Evolutionary conservation across 2,797 vertebrate species (phyloP), one percentile per base, ranked within the genome.

Genomic region (Chaetophractus vellerosus): DNA sequence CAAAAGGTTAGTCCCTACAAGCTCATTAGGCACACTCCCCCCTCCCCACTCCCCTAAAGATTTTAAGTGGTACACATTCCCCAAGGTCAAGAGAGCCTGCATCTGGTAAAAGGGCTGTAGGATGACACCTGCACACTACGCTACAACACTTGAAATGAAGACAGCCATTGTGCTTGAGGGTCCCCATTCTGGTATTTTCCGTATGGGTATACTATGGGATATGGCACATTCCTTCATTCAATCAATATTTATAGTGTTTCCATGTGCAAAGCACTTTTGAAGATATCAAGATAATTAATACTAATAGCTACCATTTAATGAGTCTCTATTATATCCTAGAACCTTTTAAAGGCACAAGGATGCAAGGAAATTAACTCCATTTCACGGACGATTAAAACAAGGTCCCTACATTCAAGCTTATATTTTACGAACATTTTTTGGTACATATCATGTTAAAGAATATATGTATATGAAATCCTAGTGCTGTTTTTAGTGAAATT

Each of bases 261-360:
- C 18, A 38, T 57, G 28, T 68, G 52, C 79, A 84, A 84, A 92
- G 80, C 79, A 94, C 48, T 95, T 82, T 45, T 57, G 72, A 90
- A 74, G 38, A 31, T 52, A 68, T 41, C 24, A 57, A 87, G 61
- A 61, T 90, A 92, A 76, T 55, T 55, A 66, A 91, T 38, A 81
- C 31, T 68, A 85, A 64, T 6, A 57, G 33, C 24, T 69, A 31
- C 41, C 57, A 90, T 92, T 88, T 71, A 82, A 45, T 81, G 63
- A 88, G 63, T 84, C 61, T 59, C 66, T 88, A 16, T 74, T 72
- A 57, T 66, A 74, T 59, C 61, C 66, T 72, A 91, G 52, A 57
- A n/a, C 81, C 33, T 93, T 90, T 85, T 38, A 88, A 86, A 80
- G 68, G 33, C 18, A 85, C 33, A 74, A 18, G 41, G 88, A 31